Percentiles rank a stretch among this genome's conserved stretches.
These are phyloP conservation scores for Lepus europaeus DNA, from an alignment of 2,113 vertebrate species.

Conservation along the genomic window DNA sequence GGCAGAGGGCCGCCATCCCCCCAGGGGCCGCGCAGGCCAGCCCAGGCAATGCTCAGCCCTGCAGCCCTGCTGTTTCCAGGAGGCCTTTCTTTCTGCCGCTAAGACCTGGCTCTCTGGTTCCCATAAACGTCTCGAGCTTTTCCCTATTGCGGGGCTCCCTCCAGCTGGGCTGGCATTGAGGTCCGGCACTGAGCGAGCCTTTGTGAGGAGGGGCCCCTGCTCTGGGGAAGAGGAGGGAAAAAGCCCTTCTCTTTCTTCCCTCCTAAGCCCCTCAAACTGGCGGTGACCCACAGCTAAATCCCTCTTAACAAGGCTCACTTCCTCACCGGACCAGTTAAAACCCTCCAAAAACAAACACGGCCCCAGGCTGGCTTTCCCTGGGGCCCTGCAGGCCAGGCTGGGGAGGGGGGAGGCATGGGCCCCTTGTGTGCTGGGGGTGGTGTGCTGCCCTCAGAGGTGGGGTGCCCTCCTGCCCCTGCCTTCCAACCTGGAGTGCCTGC, in stretches of 20 bases:
- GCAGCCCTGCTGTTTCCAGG: fast-evolving
- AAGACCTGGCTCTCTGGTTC: conserved; percentile 8
- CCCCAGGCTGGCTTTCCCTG: conserved; percentile 50
- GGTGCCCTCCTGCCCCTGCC: not conserved
- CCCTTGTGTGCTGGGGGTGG: conserved; percentile 38
- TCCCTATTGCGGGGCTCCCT: conserved; percentile 22
- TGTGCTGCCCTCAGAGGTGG: not conserved
- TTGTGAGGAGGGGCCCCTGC: conserved; percentile 72
- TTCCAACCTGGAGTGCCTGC: not conserved
- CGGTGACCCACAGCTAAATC: conserved; percentile 86
- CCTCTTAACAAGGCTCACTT: conserved; percentile 85
- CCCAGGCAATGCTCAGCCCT: not conserved
- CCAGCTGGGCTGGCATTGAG: conserved; percentile 66
- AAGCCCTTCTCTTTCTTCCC: conserved; percentile 63
- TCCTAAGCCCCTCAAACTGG: conserved; percentile 84
- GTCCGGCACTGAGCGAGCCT: not conserved
- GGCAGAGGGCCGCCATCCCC: not conserved
- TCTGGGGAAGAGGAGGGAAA: conserved; percentile 31
- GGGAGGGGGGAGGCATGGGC: conserved; percentile 25
- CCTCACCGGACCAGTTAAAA: conserved; percentile 78
- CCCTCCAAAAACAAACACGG: conserved; percentile 86
- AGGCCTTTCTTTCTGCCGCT: conserved; percentile 25
- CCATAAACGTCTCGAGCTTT: conserved; percentile 59
- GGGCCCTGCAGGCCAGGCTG: conserved; percentile 57
- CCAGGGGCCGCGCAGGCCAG: not conserved